Evolutionary conservation across 2,113 vertebrate genomes (phyloP).

Genomic region (Mixornis gularis): DNA sequence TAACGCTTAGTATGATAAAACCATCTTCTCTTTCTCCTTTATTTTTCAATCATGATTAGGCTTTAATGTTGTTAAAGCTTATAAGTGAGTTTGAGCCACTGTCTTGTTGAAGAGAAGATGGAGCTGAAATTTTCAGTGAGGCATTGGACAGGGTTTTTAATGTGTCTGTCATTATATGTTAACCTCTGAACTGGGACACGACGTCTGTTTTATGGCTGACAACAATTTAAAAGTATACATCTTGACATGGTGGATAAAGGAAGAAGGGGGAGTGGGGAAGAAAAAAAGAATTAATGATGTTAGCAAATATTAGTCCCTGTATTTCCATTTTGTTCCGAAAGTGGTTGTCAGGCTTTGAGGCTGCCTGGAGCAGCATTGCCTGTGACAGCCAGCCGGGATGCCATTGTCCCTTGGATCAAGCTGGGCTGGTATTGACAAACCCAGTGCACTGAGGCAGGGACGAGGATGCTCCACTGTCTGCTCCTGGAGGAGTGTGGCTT

Average conservation of each 20-base stretch:
- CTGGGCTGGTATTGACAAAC: slow-evolving; percentile 36
- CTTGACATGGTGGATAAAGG: slow-evolving; percentile 63
- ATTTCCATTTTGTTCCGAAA: slow-evolving; percentile 65
- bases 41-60: slow-evolving; percentile 48
- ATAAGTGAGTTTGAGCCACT: slow-evolving; percentile 62
- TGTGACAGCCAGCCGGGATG: slow-evolving; percentile 44
- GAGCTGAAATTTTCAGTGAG: slow-evolving; percentile 57
- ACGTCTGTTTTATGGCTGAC: slow-evolving; percentile 62
- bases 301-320: slow-evolving; percentile 78
- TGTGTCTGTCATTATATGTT: slow-evolving; percentile 70
- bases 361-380: slow-evolving; percentile 31
- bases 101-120: slow-evolving; percentile 58
- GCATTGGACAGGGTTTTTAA: slow-evolving; percentile 60
- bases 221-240: slow-evolving; percentile 63
- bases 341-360: slow-evolving; percentile 51
- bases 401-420: not conserved
- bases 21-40: slow-evolving; percentile 20
- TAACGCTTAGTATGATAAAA: slow-evolving; percentile 30
- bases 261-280: slow-evolving; percentile 20
- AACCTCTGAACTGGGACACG: slow-evolving; percentile 59
- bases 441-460: not conserved
- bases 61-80: slow-evolving; percentile 54
- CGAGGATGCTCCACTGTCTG: not conserved
- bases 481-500: not conserved
- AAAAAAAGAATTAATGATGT: slow-evolving; percentile 77